These are phyloP conservation scores for Fragum whitleyi DNA, from an alignment of 2,888 invertebrate genomes.

Conservation along the genomic window DNA sequence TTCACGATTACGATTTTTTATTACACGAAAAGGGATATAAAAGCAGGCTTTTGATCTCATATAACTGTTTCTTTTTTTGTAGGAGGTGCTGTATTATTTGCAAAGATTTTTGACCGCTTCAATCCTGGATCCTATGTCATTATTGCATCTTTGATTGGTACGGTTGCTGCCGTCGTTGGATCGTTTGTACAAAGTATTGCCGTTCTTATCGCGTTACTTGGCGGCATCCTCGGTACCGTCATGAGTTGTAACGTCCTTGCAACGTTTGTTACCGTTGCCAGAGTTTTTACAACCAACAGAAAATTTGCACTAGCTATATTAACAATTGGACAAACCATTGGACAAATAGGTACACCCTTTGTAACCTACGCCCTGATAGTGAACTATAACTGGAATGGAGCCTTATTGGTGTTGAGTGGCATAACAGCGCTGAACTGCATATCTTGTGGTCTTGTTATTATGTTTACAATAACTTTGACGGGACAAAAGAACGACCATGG, in stretches of 20 bases:
- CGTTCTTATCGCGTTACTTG: conserved; percentile 42
- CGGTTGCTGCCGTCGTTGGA: conserved; percentile 18
- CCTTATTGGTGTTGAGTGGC: conserved; percentile 39
- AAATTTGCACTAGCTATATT: conserved; percentile 49
- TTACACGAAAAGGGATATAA: too few relatives aligned
- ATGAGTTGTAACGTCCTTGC: conserved; percentile 37
- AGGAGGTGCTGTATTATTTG: conserved; percentile 53
- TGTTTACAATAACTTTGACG: neutral
- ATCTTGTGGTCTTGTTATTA: conserved; percentile 46
- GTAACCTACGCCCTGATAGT: conserved; percentile 42
- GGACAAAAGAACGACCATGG: neutral
- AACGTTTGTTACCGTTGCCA: conserved; percentile 28
- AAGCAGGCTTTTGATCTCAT: too few relatives aligned
- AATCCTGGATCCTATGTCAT: conserved; percentile 37
- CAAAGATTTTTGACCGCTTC: conserved; percentile 31
- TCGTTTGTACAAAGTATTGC: conserved; percentile 33
- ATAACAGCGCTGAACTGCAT: conserved; percentile 38
- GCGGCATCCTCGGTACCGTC: conserved; percentile 29
- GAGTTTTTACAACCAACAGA: conserved; percentile 38
- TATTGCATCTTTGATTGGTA: conserved; percentile 27
- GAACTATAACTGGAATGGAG: conserved; percentile 46
- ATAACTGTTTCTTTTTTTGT: too few relatives aligned
- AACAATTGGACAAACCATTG: conserved; percentile 36
- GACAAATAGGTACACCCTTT: conserved; percentile 48
- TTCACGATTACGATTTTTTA: too few relatives aligned